Conservation (phyloP, 2,888 invertebrate species). For the Pammene aurita region DNA sequence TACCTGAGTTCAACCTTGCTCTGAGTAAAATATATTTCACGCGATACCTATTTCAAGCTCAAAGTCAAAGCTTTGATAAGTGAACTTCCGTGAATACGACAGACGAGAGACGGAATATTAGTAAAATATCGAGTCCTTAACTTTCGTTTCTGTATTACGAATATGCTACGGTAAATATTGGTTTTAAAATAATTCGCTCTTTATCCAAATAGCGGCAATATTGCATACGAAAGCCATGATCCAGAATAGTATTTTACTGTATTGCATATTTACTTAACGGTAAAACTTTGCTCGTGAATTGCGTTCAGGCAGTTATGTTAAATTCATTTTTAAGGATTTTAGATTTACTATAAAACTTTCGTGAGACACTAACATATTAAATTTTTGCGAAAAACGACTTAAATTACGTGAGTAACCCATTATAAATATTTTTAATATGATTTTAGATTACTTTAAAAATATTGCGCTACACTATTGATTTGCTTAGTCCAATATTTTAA, state of each 20-base stretch:
- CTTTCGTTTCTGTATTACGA: constrained; percentile 2
- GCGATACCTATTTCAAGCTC: constrained; percentile 19
- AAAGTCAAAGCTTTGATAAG: constrained; percentile 35
- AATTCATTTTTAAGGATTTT: too few relatives aligned
- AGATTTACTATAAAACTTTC: too few relatives aligned
- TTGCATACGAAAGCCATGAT: background rate
- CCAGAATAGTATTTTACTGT: background rate
- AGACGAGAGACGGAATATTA: constrained; percentile 16
- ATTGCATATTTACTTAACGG: background rate
- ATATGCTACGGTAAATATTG: constrained; percentile 2
- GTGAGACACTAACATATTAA: too few relatives aligned
- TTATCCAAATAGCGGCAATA: background rate
- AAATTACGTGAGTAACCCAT: too few relatives aligned
- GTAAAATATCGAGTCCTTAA: constrained; percentile 19
- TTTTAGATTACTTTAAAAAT: too few relatives aligned
- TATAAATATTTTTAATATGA: too few relatives aligned
- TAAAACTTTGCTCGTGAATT: background rate
- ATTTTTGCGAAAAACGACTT: too few relatives aligned
- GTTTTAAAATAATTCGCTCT: background rate
- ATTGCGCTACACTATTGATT: too few relatives aligned
- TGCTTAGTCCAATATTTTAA: too few relatives aligned
- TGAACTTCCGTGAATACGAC: constrained; percentile 13
- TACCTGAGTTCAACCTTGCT: background rate
- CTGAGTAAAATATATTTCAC: constrained; percentile 11
- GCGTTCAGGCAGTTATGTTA: background rate